A percentile compares a stretch with the other conserved stretches of the same genome.
Conservation (phyloP, 2,888 invertebrate genomes). For the Eupithecia tripunctaria region DNA sequence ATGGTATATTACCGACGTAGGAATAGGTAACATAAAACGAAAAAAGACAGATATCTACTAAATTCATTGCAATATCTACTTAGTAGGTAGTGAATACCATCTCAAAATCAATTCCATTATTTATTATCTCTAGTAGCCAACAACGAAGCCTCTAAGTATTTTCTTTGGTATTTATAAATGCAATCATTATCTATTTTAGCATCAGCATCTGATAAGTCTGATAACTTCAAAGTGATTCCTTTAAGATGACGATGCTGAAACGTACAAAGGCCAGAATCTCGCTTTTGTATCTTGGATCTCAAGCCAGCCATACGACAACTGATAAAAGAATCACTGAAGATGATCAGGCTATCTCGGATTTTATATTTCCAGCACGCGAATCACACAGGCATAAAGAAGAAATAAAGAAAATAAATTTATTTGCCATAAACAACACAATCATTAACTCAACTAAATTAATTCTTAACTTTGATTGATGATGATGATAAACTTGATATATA, state of each 20-base stretch:
- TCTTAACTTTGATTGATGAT: too few species aligned
- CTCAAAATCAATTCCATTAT: too few species aligned
- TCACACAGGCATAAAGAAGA: background rate
- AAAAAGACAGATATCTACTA: too few species aligned
- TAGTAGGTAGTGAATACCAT: too few species aligned
- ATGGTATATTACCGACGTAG: too few species aligned
- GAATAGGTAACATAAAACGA: too few species aligned
- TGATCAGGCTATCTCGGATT: background rate
- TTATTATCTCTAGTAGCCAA: background rate
- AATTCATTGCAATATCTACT: too few species aligned
- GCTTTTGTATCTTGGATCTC: slow-evolving; percentile 22
- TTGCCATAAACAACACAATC: too few species aligned
- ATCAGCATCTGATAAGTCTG: slow-evolving; percentile 52
- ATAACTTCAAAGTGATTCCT: slow-evolving; percentile 46
- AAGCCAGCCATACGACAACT: slow-evolving; percentile 15
- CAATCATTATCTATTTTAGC: slow-evolving; percentile 16
- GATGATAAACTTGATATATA: too few species aligned
- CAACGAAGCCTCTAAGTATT: background rate
- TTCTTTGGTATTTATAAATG: background rate
- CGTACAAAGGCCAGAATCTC: slow-evolving; percentile 30
- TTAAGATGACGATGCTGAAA: slow-evolving; percentile 48
- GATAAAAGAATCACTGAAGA: slow-evolving; percentile 13
- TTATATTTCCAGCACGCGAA: background rate
- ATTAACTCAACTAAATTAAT: too few species aligned
- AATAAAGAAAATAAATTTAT: too few species aligned